Conservation (phyloP, 2,888 invertebrate genomes). For the Microplitis deprimator region DNA sequence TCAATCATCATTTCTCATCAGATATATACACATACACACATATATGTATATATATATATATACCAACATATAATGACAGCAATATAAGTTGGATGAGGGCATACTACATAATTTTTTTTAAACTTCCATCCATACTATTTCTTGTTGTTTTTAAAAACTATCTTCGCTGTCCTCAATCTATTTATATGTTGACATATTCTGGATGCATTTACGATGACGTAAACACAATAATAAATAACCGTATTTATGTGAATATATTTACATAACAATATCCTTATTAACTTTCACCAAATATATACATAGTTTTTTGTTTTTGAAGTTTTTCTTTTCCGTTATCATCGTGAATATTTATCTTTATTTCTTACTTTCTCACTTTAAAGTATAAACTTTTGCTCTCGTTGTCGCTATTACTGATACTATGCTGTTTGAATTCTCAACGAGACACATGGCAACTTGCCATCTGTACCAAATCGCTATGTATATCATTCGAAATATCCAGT, state of each 20-base stretch:
- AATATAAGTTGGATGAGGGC: neutral
- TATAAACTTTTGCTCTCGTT: neutral
- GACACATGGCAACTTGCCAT: constrained; percentile 63
- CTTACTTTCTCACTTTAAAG: neutral
- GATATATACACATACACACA: no score
- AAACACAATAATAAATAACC: constrained; percentile 6
- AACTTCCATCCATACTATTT: neutral
- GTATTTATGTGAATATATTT: constrained; percentile 1
- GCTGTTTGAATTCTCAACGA: neutral
- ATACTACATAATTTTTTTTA: neutral
- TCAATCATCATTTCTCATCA: constrained; percentile 13
- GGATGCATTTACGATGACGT: neutral
- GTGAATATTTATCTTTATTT: neutral
- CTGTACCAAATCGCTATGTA: constrained; percentile 67
- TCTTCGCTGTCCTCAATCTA: neutral
- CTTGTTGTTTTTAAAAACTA: neutral
- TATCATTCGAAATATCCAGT: constrained; percentile 68
- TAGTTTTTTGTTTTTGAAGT: neutral
- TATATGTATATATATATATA: no score
- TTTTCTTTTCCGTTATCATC: neutral
- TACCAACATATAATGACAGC: neutral
- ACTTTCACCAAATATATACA: neutral
- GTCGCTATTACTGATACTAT: neutral
- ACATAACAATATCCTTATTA: constrained; percentile 9
- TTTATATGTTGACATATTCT: neutral